A percentile compares a stretch with the other conserved stretches of the same genome.
These are phyloP conservation scores for Heliconius congener DNA, from an alignment of 1,140 invertebrate species.

Conservation along the genomic window DNA sequence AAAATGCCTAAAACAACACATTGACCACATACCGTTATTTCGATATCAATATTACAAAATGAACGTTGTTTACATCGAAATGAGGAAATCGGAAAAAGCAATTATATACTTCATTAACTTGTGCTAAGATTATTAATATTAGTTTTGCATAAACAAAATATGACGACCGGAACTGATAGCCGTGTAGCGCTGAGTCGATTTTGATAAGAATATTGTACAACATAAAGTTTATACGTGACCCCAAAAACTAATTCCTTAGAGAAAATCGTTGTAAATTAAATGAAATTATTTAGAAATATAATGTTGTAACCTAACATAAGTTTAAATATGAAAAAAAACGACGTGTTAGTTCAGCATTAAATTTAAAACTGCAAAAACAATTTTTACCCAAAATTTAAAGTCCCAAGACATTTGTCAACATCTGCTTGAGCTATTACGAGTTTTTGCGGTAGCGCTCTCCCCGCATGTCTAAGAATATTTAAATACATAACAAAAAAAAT, in stretches of 20 bases:
- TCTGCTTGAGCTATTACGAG: constrained; percentile 2
- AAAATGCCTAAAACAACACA: too few species aligned
- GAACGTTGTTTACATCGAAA: not conserved
- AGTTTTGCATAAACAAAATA: not conserved
- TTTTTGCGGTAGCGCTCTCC: not conserved
- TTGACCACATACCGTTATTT: not conserved
- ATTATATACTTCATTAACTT: constrained; percentile 9
- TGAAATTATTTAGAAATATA: too few species aligned
- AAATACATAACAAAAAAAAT: not conserved
- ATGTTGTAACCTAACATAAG: too few species aligned
- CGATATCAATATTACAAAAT: not conserved
- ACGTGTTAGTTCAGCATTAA: not conserved
- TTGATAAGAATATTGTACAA: not conserved
- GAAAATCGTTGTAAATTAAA: too few species aligned
- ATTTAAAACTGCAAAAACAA: not conserved
- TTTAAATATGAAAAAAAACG: not conserved
- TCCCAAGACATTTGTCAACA: not conserved
- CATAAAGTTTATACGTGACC: not conserved
- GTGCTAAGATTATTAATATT: not conserved
- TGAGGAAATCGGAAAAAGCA: not conserved
- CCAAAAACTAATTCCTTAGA: not conserved
- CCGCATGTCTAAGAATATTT: not conserved
- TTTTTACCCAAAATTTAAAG: not conserved
- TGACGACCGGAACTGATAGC: not conserved
- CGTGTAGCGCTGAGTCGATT: not conserved